Conservation (phyloP, 1,140 invertebrate genomes). For the Parasteatoda tepidariorum region DNA sequence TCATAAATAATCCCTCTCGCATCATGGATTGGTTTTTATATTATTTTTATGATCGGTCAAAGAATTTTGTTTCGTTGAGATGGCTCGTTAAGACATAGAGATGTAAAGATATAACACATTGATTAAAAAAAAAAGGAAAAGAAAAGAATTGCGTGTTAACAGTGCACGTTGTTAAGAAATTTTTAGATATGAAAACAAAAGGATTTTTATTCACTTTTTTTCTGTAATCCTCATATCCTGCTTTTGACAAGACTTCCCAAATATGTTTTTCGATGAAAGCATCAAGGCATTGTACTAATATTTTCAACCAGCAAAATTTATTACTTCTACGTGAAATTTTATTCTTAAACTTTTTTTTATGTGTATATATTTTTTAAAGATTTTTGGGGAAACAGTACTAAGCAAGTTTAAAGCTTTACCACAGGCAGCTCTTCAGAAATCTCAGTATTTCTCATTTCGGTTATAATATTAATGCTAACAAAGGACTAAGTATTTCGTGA, state of each 20-base stretch:
- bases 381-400: neutral
- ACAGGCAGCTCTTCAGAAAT: neutral
- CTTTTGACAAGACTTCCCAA: slow-evolving; percentile 6
- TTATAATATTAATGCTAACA: no score
- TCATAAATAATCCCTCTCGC: slow-evolving; percentile 45
- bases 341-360: neutral
- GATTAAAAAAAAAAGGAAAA: no score
- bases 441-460: no score
- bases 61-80: neutral
- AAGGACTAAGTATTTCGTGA: no score
- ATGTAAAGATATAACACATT: no score
- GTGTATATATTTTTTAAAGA: neutral
- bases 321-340: neutral
- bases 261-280: neutral
- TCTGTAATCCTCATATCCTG: slow-evolving; percentile 8
- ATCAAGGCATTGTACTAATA: neutral
- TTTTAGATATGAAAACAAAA: neutral
- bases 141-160: neutral
- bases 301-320: neutral
- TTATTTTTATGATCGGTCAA: slow-evolving; percentile 13
- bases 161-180: neutral
- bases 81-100: neutral
- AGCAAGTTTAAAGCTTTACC: neutral
- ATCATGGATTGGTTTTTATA: neutral
- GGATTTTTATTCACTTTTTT: neutral